These are phyloP conservation scores for Clinocottus analis DNA, from an alignment of 2,113 vertebrate genomes.

Conservation along the genomic window DNA sequence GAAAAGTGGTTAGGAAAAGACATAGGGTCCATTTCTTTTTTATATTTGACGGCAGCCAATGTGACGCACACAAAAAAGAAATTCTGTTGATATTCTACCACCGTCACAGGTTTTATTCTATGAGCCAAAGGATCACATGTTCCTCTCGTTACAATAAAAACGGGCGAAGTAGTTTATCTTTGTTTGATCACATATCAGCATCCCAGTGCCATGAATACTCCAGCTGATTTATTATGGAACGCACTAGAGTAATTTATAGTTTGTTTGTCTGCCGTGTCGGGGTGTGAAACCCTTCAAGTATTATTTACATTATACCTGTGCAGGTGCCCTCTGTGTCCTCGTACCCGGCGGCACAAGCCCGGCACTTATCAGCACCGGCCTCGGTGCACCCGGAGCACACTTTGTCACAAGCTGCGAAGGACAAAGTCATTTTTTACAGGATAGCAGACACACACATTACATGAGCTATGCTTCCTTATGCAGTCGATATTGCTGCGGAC, in stretches of 20 bases:
- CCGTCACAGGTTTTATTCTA: too few species aligned
- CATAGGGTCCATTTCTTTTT: too few species aligned
- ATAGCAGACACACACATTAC: not conserved
- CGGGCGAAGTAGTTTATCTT: not conserved
- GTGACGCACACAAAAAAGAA: too few species aligned
- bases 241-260: not conserved
- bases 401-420: conserved; percentile 86
- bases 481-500: too few species aligned
- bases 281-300: not conserved
- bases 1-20: too few species aligned
- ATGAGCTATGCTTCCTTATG: not conserved
- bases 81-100: too few species aligned
- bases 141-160: too few species aligned
- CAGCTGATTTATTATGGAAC: not conserved
- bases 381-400: conserved; percentile 89
- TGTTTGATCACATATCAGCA: not conserved
- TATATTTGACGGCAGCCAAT: not conserved
- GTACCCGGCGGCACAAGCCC: conserved; percentile 86
- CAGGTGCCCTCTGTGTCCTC: conserved; percentile 84
- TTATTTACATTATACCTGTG: conserved; percentile 80
- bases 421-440: not conserved
- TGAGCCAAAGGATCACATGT: too few species aligned
- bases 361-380: conserved; percentile 85
- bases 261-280: too few species aligned
- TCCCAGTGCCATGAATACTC: not conserved